These are phyloP conservation scores for Manis pentadactyla DNA, from an alignment of 2,797 vertebrate genomes.

Conservation along the genomic window DNA sequence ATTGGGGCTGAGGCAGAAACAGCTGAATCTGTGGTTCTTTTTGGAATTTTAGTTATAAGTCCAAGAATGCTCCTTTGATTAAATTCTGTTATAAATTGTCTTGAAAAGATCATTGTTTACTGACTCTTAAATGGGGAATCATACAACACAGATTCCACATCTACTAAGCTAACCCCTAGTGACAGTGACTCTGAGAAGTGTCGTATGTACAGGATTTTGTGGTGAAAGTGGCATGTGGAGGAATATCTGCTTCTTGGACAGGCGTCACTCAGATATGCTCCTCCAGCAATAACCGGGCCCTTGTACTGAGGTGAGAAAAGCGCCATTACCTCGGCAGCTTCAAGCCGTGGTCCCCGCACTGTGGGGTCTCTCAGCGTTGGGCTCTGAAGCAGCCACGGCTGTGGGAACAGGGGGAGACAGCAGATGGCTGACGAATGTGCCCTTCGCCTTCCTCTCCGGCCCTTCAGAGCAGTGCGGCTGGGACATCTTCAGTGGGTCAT, in stretches of 20 bases:
- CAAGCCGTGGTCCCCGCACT: conserved; percentile 53
- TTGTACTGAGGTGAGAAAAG: conserved; percentile 57
- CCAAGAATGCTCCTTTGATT: conserved; percentile 26
- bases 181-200: background rate
- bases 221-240: background rate
- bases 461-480: background rate
- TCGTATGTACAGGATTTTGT: background rate
- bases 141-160: background rate
- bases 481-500: conserved; percentile 21
- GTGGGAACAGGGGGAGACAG: conserved; percentile 18
- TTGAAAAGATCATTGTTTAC: conserved; percentile 54
- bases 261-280: background rate
- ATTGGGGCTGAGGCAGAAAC: background rate
- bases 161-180: background rate
- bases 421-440: background rate
- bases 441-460: background rate
- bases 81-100: conserved; percentile 41
- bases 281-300: background rate
- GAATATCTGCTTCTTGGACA: background rate
- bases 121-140: conserved; percentile 5
- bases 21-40: conserved; percentile 32
- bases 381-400: background rate
- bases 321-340: conserved; percentile 10
- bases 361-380: background rate
- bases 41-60: conserved; percentile 62